These are phyloP conservation scores for Drosophila bunnanda DNA, from an alignment of 2,888 invertebrate genomes.

Conservation along the genomic window DNA sequence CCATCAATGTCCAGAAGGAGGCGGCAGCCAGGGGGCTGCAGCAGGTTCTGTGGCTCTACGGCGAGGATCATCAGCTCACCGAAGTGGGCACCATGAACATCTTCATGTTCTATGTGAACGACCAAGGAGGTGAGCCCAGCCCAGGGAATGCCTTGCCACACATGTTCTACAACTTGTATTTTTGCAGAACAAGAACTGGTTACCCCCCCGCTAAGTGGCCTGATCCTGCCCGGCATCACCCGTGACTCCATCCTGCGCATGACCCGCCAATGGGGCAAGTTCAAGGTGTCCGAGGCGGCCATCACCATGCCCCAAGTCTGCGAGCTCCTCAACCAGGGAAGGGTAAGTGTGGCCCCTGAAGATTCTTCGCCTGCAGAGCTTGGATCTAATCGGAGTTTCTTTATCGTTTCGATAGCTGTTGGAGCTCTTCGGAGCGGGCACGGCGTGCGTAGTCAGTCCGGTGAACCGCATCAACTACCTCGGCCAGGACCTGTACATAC, in stretches of 20 bases:
- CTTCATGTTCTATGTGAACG: conserved; percentile 94
- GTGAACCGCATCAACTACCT: conserved; percentile 93
- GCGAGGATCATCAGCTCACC: conserved; percentile 95
- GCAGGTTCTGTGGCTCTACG: conserved; percentile 98
- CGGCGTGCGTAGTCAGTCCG: conserved; percentile 97
- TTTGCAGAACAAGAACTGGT: conserved; percentile 92
- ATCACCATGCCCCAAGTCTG: conserved; percentile 94
- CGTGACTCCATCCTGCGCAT: conserved; percentile 94
- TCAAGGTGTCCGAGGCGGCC: conserved; percentile 91
- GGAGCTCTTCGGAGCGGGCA: conserved; percentile 99
- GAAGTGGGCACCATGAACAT: conserved; percentile 99
- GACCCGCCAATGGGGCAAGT: conserved; percentile 92
- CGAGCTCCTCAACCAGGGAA: conserved; percentile 90
- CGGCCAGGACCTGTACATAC: conserved; percentile 88
- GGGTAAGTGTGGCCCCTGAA: conserved; percentile 87
- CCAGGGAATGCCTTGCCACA: conserved; percentile 60
- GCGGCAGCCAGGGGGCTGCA: conserved; percentile 92
- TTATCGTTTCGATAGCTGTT: conserved; percentile 86
- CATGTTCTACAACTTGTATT: conserved; percentile 1
- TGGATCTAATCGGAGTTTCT: neutral
- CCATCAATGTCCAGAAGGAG: conserved; percentile 92
- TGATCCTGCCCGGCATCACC: conserved; percentile 98
- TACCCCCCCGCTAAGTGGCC: conserved; percentile 96
- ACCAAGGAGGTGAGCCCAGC: conserved; percentile 90
- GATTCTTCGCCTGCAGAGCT: fast-evolving